These are phyloP conservation scores for Amniataba percoides DNA, from an alignment of 2,797 vertebrate genomes.

Conservation along the genomic window DNA sequence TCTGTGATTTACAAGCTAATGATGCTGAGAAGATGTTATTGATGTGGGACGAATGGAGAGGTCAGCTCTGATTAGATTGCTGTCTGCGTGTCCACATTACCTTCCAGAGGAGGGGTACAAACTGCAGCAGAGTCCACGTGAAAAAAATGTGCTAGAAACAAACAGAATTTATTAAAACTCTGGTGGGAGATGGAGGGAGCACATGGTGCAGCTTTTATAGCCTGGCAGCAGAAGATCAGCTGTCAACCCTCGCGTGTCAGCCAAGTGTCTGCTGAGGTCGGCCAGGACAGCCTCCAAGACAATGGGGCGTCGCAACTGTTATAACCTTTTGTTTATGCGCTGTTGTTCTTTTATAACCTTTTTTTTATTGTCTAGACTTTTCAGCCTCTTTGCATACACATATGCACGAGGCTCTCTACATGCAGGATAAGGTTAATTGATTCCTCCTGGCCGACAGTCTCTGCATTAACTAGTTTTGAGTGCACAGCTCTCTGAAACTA, in stretches of 20 bases:
- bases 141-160: too few species aligned
- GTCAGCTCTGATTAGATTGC: constrained; percentile 55
- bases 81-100: constrained; percentile 13
- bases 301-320: neutral
- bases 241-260: too few species aligned
- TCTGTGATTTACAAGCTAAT: constrained; percentile 69
- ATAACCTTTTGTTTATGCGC: constrained; percentile 20
- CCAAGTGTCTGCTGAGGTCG: too few species aligned
- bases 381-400: constrained; percentile 43
- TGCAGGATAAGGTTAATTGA: constrained; percentile 60
- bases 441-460: constrained; percentile 45
- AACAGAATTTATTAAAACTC: neutral
- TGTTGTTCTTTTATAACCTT: constrained; percentile 23
- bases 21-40: constrained; percentile 54
- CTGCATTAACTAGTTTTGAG: constrained; percentile 46
- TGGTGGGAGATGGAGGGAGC: neutral
- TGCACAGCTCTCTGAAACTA: constrained; percentile 18
- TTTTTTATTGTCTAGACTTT: constrained; percentile 44
- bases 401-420: constrained; percentile 24
- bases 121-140: neutral
- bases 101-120: neutral
- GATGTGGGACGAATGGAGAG: constrained; percentile 39
- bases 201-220: too few species aligned
- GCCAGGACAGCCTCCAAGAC: too few species aligned
- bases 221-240: too few species aligned